A percentile compares a stretch with the other conserved stretches of the same genome.
Evolutionary conservation across 2,113 vertebrate genomes (phyloP).

Genomic region (Caranx melampygus): DNA sequence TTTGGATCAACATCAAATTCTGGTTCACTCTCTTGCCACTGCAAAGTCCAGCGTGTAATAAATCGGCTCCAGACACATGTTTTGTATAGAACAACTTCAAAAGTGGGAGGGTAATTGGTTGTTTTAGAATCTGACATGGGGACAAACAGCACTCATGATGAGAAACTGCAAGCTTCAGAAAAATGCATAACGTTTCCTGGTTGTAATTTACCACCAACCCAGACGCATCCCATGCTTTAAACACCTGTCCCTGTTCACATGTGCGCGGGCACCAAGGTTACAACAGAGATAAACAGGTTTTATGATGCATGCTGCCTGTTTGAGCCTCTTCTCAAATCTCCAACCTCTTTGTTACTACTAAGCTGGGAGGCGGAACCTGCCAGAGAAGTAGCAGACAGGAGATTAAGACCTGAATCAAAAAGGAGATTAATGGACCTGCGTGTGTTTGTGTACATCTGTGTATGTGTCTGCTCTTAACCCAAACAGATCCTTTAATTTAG

Average conservation of each 20-base stretch:
- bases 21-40: conserved; percentile 34
- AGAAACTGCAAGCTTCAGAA: neutral
- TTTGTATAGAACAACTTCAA: neutral
- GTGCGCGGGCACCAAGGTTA: conserved; percentile 37
- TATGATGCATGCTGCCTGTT: conserved; percentile 58
- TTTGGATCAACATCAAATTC: conserved; percentile 55
- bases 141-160: neutral
- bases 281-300: conserved; percentile 58
- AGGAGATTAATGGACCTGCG: conserved; percentile 66
- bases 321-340: conserved; percentile 64
- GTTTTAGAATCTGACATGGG: neutral
- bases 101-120: neutral
- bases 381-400: conserved; percentile 70
- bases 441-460: conserved; percentile 26
- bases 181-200: neutral
- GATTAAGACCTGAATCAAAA: conserved; percentile 79
- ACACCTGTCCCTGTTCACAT: conserved; percentile 7
- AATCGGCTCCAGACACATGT: conserved; percentile 3
- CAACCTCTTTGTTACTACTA: conserved; percentile 71
- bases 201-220: neutral
- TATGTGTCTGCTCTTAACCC: conserved; percentile 7
- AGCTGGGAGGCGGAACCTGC: conserved; percentile 74
- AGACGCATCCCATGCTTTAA: neutral
- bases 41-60: conserved; percentile 24
- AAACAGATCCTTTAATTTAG: conserved; percentile 35